Evolutionary conservation across 2,888 invertebrate genomes (phyloP).

Genomic region (Phasia obesa): DNA sequence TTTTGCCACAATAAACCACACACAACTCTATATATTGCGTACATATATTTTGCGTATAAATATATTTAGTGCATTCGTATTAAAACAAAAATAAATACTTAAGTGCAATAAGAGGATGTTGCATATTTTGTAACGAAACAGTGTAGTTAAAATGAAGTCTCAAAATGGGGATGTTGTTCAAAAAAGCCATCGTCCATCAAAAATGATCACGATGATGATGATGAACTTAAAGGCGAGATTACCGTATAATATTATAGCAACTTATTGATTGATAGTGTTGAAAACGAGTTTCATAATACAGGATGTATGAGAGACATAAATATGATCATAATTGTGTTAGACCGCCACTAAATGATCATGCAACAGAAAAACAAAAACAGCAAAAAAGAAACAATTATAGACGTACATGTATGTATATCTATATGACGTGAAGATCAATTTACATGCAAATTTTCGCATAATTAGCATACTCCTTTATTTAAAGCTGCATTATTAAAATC

Average conservation of each 20-base stretch:
- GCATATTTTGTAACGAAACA: constrained; percentile 8
- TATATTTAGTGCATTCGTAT: constrained; percentile 13
- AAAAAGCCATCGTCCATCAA: constrained; percentile 38
- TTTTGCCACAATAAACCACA: constrained; percentile 55
- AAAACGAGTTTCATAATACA: constrained; percentile 67
- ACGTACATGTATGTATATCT: not conserved
- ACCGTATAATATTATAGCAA: constrained; percentile 54
- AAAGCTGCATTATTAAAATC: constrained; percentile 21
- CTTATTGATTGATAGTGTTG: constrained; percentile 73
- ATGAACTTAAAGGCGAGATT: constrained; percentile 54
- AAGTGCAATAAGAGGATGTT: constrained; percentile 30
- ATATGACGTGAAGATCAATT: constrained; percentile 69
- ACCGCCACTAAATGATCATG: constrained; percentile 49
- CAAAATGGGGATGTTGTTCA: constrained; percentile 52
- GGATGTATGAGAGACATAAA: constrained; percentile 57
- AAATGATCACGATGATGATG: constrained; percentile 41
- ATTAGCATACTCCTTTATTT: constrained; percentile 71
- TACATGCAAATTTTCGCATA: constrained; percentile 74
- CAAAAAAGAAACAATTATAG: not conserved
- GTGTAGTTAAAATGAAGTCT: constrained; percentile 39
- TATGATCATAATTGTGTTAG: constrained; percentile 48
- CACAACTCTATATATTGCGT: not conserved
- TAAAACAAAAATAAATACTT: constrained; percentile 36
- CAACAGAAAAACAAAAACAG: constrained; percentile 10
- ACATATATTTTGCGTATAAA: not conserved